Conservation (phyloP, 2,113 vertebrate genomes). For the Cheirogaleus medius region DNA sequence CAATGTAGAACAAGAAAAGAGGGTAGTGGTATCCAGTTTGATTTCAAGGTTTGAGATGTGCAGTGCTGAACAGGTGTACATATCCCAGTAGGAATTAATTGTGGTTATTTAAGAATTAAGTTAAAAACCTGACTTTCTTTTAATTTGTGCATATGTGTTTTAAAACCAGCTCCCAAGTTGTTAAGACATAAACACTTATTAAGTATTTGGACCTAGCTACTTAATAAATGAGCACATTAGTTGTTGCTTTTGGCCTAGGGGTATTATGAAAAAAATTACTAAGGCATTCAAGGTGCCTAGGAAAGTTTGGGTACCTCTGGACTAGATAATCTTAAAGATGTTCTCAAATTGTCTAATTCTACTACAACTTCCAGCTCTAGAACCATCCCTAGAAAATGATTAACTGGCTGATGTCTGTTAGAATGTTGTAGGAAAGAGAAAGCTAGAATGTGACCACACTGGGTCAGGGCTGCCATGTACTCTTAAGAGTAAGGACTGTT, state of each 20-base stretch:
- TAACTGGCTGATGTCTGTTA: background rate
- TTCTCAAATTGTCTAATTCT: background rate
- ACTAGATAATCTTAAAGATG: background rate
- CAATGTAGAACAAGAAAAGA: background rate
- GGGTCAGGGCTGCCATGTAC: background rate
- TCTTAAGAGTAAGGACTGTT: background rate
- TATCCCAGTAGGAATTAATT: background rate
- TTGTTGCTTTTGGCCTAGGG: background rate
- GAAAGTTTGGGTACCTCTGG: background rate
- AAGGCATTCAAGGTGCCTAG: background rate
- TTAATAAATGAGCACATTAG: background rate
- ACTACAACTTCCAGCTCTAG: background rate
- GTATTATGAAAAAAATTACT: background rate
- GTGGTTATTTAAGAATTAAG: constrained; percentile 17
- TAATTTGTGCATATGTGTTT: background rate
- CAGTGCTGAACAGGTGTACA: background rate
- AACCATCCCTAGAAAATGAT: background rate
- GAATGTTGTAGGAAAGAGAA: background rate
- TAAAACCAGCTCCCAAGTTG: background rate
- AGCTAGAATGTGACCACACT: background rate
- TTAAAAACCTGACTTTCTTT: background rate
- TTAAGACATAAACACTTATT: background rate
- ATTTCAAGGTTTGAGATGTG: background rate
- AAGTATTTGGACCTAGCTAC: background rate
- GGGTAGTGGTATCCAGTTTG: background rate